A percentile compares a stretch with the other conserved stretches of the same genome.
These are phyloP conservation scores for Sminthurinus aureus DNA, from an alignment of 2,888 invertebrate species.

Conservation along the genomic window DNA sequence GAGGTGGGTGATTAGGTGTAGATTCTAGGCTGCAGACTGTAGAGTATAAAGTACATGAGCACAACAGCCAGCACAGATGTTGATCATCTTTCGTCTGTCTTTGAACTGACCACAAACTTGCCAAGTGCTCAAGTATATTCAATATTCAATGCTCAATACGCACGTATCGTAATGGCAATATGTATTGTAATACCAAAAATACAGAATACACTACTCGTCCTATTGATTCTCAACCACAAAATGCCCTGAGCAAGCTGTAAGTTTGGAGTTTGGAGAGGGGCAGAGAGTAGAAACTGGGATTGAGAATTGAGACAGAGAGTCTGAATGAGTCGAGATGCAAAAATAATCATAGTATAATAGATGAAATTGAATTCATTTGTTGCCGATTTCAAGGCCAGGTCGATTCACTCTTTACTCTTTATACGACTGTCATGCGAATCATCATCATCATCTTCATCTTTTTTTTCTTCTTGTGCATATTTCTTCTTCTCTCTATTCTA, in stretches of 20 bases:
- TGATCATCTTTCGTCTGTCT: too few relatives aligned
- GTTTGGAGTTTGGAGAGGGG: background rate
- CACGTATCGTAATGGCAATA: too few relatives aligned
- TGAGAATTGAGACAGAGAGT: background rate
- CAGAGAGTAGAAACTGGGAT: background rate
- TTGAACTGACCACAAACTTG: too few relatives aligned
- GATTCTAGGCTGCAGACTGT: too few relatives aligned
- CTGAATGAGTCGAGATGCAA: background rate
- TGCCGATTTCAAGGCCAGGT: conserved; percentile 19
- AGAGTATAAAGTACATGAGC: too few relatives aligned
- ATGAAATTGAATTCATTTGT: conserved; percentile 29
- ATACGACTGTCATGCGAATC: background rate
- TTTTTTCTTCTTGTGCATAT: background rate
- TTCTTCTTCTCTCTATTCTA: background rate
- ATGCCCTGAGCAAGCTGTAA: conserved; percentile 15
- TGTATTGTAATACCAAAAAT: too few relatives aligned
- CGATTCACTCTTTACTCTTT: background rate
- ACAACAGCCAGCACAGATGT: too few relatives aligned
- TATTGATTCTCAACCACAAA: background rate
- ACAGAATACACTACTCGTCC: background rate
- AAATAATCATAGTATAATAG: conserved; percentile 12
- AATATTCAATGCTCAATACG: too few relatives aligned
- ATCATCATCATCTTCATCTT: conserved; percentile 1
- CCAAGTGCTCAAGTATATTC: too few relatives aligned
- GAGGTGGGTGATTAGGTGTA: too few relatives aligned